Conservation (phyloP, 2,113 vertebrate species). For the Microtus richardsoni region DNA sequence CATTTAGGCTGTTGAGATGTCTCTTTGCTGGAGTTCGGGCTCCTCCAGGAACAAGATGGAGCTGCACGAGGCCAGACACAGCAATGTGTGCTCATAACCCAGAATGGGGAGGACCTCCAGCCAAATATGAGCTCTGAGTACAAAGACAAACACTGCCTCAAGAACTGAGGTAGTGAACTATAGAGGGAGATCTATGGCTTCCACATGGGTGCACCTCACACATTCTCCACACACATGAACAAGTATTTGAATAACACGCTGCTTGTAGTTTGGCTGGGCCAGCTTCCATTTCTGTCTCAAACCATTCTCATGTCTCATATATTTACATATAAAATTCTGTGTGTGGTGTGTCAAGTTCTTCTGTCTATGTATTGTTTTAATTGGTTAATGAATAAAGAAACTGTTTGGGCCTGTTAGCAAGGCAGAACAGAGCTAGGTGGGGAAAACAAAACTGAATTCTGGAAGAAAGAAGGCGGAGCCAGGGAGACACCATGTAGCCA, state of each 20-base stretch:
- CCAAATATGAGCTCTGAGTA: background rate
- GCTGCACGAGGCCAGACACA: background rate
- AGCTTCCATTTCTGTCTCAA: background rate
- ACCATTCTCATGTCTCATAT: background rate
- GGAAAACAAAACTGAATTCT: too few species aligned
- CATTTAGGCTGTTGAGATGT: background rate
- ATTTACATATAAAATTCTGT: background rate
- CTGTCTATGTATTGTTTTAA: too few species aligned
- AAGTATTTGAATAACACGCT: background rate
- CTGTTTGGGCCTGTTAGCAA: too few species aligned
- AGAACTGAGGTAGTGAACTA: accelerated
- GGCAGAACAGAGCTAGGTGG: too few species aligned
- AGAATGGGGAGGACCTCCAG: background rate
- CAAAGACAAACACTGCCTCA: background rate
- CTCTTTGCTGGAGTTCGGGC: background rate
- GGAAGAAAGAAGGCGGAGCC: too few species aligned
- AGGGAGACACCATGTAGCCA: too few species aligned
- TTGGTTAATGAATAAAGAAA: too few species aligned
- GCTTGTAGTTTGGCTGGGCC: accelerated
- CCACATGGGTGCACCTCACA: background rate
- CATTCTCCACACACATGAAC: background rate
- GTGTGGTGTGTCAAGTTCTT: too few species aligned
- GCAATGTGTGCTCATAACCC: background rate
- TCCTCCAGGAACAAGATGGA: background rate
- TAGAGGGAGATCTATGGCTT: background rate